phyloP scores from a whole-genome alignment of 2,888 invertebrate species.

The Pristionchus arcanus region DNA sequence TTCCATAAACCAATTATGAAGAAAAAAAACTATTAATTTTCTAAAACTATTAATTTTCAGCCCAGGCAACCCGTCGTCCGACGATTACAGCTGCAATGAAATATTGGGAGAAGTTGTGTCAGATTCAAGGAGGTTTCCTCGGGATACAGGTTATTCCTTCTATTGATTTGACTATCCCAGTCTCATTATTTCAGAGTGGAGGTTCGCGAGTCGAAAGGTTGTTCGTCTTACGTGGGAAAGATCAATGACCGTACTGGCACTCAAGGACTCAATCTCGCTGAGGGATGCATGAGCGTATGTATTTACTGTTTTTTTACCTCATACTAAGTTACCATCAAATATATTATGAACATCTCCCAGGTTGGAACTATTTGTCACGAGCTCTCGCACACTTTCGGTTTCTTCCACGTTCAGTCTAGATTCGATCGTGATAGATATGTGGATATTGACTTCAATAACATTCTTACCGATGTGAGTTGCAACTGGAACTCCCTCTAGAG shows the following conservation, averaged over 20 bases:
- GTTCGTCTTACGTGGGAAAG: conserved; percentile 49
- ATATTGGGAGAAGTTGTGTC: conserved; percentile 51
- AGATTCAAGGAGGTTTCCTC: background rate
- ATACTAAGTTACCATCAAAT: background rate
- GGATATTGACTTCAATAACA: conserved; percentile 38
- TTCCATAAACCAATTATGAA: too few relatives aligned
- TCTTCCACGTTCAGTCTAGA: conserved; percentile 52
- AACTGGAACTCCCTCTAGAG: too few relatives aligned
- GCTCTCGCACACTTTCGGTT: conserved; percentile 50
- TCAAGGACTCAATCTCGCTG: conserved; percentile 28
- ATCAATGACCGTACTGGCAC: conserved; percentile 7
- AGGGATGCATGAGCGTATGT: conserved; percentile 32
- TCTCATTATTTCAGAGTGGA: background rate
- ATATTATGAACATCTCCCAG: background rate
- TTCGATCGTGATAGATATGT: conserved; percentile 44
- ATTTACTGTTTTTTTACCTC: background rate
- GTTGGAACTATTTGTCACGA: conserved; percentile 37
- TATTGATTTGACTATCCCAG: background rate
- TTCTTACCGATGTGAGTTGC: background rate
- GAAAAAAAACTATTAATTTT: too few relatives aligned
- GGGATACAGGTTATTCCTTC: background rate
- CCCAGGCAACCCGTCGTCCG: background rate
- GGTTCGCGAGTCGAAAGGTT: conserved; percentile 4
- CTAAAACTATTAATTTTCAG: background rate
- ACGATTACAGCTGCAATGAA: conserved; percentile 17